Base-by-base conservation (phyloP, 2,888 invertebrate genomes). In the Mystacides longicornis region DNA sequence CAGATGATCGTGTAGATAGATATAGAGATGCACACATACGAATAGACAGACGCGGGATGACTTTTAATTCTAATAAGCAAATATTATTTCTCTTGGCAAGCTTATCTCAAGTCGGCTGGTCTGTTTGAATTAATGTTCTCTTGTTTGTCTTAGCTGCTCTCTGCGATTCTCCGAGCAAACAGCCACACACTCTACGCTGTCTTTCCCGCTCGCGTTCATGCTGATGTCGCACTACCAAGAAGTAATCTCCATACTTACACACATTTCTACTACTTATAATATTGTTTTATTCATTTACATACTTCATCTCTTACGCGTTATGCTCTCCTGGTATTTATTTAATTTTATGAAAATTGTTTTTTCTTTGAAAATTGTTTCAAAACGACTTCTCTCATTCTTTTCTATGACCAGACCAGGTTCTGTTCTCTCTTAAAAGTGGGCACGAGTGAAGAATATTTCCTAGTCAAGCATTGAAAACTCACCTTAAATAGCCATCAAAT, bases 81-180 rank as follows among this genome's bases (percentile, higher is more conserved):
- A 58, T 58, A 37, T n/a, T n/a, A n/a, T 37, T 37, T 14, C 37
- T 58, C 58, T 43, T 18, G 31, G 48, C 31, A 37, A 5, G 37
- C 37, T 59, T 59, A 59, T 59, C 58, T 58, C n/a, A 37, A 22
- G 31, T 31, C 43, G 55, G 45, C 42, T 53, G 59, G 56, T 54
- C 59, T 57, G 55, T 57, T 54, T 59, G 59, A 59, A 59, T 59
- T 57, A 59, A 59, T 57, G 56, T 51, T 37, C 37, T 37, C 37
- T 16, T 37, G 16, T 37, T 37, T 37, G 14, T 16, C 16, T 37
- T 37, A n/a, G n/a, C n/a, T n/a, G n/a, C n/a, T n/a, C n/a, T 37
- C 37, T 37, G 16, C 37, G 14, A 7, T 37, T 37, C 37, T 37
- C 37, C 16, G 37, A 14, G 37, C 16, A 37, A 37, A 37, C 37